Evolutionary conservation across 2,888 invertebrate species (phyloP).

Genomic region (Apodemia zela): DNA sequence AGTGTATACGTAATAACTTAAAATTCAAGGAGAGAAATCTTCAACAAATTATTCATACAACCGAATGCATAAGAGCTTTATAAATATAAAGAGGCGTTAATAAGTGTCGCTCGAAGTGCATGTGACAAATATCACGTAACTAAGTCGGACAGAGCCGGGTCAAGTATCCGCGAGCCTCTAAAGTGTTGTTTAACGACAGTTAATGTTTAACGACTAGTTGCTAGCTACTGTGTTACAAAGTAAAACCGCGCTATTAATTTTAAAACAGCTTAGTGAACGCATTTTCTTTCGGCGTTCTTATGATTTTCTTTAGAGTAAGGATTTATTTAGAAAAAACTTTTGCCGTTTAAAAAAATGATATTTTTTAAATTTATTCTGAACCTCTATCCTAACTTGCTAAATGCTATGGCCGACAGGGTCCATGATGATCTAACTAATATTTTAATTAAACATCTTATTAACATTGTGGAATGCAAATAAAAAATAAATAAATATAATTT

Average conservation of each 20-base stretch:
- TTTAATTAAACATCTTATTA: too few relatives aligned
- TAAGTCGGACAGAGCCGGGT: not conserved
- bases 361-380: too few relatives aligned
- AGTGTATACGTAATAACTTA: not conserved
- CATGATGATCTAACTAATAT: too few relatives aligned
- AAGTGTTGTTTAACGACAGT: slow-evolving; percentile 15
- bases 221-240: slow-evolving; percentile 5
- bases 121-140: slow-evolving; percentile 14
- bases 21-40: slow-evolving; percentile 14
- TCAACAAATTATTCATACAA: not conserved
- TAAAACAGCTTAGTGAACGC: not conserved
- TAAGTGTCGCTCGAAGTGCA: slow-evolving; percentile 10
- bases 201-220: slow-evolving; percentile 10
- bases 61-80: slow-evolving; percentile 2
- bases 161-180: not conserved
- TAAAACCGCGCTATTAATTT: slow-evolving; percentile 1
- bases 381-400: too few relatives aligned
- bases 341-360: too few relatives aligned
- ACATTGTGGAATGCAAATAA: too few relatives aligned
- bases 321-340: too few relatives aligned
- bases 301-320: too few relatives aligned
- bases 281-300: not conserved
- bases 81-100: slow-evolving; percentile 11
- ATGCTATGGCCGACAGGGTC: too few relatives aligned
- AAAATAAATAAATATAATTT: too few relatives aligned